phyloP scores from a whole-genome alignment of 2,797 vertebrate genomes.

The Sebastes miniatus region DNA sequence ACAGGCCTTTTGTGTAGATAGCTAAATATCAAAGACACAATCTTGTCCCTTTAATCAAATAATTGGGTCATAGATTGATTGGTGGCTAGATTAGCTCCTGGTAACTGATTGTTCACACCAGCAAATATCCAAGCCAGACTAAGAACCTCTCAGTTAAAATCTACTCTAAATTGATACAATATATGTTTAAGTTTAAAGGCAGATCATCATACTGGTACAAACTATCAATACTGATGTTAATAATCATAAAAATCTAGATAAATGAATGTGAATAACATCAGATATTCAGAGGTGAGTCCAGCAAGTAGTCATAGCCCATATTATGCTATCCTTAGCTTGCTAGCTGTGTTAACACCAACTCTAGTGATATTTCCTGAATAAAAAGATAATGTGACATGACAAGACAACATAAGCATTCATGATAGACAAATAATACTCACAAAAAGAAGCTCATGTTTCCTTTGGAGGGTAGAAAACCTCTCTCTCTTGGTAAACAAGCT shows the following conservation, averaged over 20 bases:
- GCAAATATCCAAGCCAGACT: constrained; percentile 53
- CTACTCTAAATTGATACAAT: accelerated
- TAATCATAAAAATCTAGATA: accelerated
- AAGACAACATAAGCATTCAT: not conserved
- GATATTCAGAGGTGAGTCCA: constrained; percentile 1
- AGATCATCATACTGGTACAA: accelerated
- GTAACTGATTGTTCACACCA: constrained; percentile 35
- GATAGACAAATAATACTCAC: constrained; percentile 69
- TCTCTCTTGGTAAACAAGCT: constrained; percentile 26
- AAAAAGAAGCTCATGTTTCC: constrained; percentile 86
- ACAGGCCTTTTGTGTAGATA: no score
- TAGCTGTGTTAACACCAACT: not conserved
- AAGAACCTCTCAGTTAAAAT: not conserved
- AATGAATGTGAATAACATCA: not conserved
- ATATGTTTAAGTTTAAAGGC: accelerated
- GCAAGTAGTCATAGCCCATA: constrained; percentile 64
- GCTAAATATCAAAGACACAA: not conserved
- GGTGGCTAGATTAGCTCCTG: constrained; percentile 1
- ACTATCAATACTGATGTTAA: accelerated
- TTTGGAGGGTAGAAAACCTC: constrained; percentile 22
- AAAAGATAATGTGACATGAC: accelerated
- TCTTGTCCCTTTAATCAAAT: not conserved
- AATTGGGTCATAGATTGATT: not conserved
- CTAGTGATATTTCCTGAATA: not conserved
- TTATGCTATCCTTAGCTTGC: constrained; percentile 44